Conservation (phyloP, 1,140 invertebrate genomes). For the Glomeris maerens region DNA sequence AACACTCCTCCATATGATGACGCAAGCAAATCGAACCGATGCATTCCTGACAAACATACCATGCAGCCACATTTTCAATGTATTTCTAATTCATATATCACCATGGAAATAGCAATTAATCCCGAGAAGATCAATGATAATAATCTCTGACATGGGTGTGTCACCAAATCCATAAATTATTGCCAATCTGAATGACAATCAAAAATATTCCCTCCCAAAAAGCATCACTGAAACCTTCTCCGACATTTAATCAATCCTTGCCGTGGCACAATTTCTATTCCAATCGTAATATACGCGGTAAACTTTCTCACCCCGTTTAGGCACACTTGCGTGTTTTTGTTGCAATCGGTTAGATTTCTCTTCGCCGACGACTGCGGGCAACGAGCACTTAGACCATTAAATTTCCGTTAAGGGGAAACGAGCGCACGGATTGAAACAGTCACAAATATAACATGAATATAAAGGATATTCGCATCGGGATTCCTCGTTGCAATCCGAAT, state of each 20-base stretch:
- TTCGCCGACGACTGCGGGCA: conserved; percentile 67
- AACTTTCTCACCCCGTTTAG: conserved; percentile 47
- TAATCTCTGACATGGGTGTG: too few species aligned
- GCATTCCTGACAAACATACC: too few species aligned
- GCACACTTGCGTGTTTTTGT: conserved; percentile 73
- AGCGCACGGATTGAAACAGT: background rate
- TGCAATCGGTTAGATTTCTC: conserved; percentile 67
- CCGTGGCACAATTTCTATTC: too few species aligned
- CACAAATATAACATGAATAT: conserved; percentile 35
- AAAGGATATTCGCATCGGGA: conserved; percentile 71
- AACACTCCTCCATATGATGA: conserved; percentile 90
- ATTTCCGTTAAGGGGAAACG: conserved; percentile 20
- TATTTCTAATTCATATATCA: background rate
- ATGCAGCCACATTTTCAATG: background rate
- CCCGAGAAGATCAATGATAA: too few species aligned
- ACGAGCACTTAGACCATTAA: conserved; percentile 28
- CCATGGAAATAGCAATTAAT: conserved; percentile 3
- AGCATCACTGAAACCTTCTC: too few species aligned
- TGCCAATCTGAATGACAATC: too few species aligned
- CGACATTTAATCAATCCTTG: too few species aligned
- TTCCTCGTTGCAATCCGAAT: conserved; percentile 74
- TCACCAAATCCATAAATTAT: too few species aligned
- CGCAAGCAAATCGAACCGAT: conserved; percentile 87
- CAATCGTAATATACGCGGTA: too few species aligned
- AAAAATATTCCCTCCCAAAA: too few species aligned